phyloP scores from a whole-genome alignment of 2,797 vertebrate genomes.

The Myotis myotis region DNA sequence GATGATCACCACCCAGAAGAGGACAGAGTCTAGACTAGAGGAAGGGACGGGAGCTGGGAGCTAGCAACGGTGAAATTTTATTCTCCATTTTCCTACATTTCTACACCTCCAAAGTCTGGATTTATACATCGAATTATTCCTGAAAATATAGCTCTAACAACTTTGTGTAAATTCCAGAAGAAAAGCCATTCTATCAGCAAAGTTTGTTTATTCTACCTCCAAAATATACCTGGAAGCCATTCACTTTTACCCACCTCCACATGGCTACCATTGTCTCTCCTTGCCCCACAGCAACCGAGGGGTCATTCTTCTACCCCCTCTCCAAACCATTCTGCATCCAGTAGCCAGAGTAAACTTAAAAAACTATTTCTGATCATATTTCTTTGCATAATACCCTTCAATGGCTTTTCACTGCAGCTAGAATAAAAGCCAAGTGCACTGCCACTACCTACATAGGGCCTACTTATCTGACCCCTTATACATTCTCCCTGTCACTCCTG shows the following conservation, averaged over 20 bases:
- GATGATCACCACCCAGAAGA: background rate
- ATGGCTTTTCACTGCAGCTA: background rate
- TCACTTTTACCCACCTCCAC: background rate
- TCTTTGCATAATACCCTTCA: background rate
- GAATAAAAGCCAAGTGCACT: background rate
- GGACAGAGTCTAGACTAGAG: background rate
- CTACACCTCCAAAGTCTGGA: background rate
- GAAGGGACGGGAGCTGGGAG: background rate
- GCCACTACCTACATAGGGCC: background rate
- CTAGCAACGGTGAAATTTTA: background rate
- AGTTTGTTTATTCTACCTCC: background rate
- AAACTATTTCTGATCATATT: background rate
- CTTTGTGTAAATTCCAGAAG: background rate
- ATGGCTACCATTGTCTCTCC: background rate
- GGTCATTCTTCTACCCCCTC: background rate
- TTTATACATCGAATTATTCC: background rate
- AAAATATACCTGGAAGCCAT: background rate
- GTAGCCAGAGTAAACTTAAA: background rate
- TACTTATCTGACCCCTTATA: background rate
- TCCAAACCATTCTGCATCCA: background rate
- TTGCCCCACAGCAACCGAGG: background rate
- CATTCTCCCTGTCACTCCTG: background rate
- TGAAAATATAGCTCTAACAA: constrained; percentile 15
- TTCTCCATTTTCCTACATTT: background rate
- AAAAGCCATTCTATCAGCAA: background rate